Evolutionary conservation across 2,113 vertebrate genomes (phyloP).

Genomic region (Stigmatopora nigra): DNA sequence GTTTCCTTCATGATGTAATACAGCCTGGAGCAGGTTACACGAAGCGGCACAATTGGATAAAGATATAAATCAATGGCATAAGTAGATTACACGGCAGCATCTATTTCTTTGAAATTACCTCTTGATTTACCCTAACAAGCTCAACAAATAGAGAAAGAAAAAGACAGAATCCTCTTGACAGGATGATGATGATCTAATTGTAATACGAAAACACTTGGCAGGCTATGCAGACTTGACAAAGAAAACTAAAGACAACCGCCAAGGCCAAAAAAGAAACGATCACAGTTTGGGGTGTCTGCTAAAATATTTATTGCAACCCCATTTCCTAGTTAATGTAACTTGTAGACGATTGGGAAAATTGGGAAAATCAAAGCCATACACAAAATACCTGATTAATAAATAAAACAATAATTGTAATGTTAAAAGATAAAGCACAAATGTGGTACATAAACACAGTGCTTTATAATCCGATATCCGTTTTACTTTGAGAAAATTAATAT

Average conservation of each 20-base stretch:
- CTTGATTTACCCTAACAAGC: constrained; percentile 34
- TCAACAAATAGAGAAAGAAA: constrained; percentile 3
- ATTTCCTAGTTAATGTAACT: too few relatives aligned
- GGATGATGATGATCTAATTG: constrained; percentile 84
- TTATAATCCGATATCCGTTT: too few relatives aligned
- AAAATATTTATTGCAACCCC: not conserved
- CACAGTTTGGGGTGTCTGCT: not conserved
- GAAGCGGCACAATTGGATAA: constrained; percentile 48
- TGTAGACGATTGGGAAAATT: too few relatives aligned
- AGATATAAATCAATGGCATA: constrained; percentile 54
- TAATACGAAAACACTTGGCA: constrained; percentile 76
- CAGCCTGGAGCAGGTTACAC: constrained; percentile 49
- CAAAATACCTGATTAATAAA: too few relatives aligned
- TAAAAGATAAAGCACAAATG: too few relatives aligned
- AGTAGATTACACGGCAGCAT: constrained; percentile 46
- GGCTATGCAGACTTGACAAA: not conserved
- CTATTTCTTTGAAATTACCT: constrained; percentile 53
- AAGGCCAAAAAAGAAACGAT: not conserved
- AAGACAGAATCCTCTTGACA: constrained; percentile 31
- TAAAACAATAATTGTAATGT: too few relatives aligned
- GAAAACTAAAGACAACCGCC: not conserved
- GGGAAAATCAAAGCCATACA: too few relatives aligned
- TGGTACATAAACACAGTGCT: too few relatives aligned
- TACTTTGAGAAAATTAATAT: too few relatives aligned
- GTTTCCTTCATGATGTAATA: constrained; percentile 41